Evolutionary conservation across 2,113 vertebrate genomes (phyloP).

Genomic region (Myotis brandtii): DNA sequence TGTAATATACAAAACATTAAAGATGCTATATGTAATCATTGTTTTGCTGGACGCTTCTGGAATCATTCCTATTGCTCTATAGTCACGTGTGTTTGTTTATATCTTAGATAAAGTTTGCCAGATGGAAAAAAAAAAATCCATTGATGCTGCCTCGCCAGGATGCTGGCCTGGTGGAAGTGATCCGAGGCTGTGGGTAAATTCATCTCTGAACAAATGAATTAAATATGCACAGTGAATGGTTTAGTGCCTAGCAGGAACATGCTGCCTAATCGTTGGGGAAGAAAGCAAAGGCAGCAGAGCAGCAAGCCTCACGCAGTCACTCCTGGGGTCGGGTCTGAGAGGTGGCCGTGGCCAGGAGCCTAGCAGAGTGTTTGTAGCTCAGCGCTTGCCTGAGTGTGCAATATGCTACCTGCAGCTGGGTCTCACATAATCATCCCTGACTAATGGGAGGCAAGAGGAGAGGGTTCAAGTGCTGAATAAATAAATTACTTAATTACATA

Average conservation of each 20-base stretch:
- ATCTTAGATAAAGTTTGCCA: constrained; percentile 67
- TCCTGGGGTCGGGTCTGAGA: constrained; percentile 40
- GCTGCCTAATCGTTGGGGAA: constrained; percentile 47
- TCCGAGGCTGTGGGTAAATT: constrained; percentile 69
- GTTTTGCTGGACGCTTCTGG: constrained; percentile 59
- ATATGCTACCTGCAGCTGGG: constrained; percentile 82
- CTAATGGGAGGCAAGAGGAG: constrained; percentile 79
- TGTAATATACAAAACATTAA: constrained; percentile 11
- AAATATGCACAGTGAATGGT: constrained; percentile 61
- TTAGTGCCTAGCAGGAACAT: constrained; percentile 48
- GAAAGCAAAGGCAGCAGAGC: constrained; percentile 52
- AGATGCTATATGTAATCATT: constrained; percentile 48
- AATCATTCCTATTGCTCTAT: background rate
- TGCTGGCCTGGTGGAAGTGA: constrained; percentile 50
- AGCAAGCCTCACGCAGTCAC: background rate
- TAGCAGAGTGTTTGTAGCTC: constrained; percentile 71
- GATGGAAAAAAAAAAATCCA: constrained; percentile 60
- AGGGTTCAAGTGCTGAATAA: constrained; percentile 83
- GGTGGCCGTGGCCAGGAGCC: constrained; percentile 72
- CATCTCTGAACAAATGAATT: constrained; percentile 72
- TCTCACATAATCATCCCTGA: constrained; percentile 82
- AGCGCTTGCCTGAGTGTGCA: constrained; percentile 68
- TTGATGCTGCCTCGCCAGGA: background rate
- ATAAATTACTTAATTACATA: constrained; percentile 85
- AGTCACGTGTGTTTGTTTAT: constrained; percentile 63